These are phyloP conservation scores for Ancistrus triradiatus DNA, from an alignment of 2,113 vertebrate species.

Conservation along the genomic window DNA sequence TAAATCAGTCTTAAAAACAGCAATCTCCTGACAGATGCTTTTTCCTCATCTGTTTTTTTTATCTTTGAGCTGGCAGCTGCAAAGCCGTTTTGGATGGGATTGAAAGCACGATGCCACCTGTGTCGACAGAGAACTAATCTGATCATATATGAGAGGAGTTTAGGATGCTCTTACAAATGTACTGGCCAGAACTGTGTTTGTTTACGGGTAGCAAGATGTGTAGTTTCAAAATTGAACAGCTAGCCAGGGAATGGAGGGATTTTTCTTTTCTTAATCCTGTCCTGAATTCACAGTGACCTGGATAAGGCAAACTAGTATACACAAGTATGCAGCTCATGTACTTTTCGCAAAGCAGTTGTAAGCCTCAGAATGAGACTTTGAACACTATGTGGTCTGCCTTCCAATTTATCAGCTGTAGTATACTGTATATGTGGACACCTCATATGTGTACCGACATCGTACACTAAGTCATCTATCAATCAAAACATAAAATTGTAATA, in stretches of 20 bases:
- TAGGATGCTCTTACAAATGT: conserved; percentile 38
- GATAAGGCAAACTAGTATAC: neutral
- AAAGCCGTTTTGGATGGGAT: conserved; percentile 50
- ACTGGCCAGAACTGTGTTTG: conserved; percentile 30
- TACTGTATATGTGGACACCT: no score
- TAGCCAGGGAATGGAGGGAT: conserved; percentile 15
- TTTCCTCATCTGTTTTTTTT: conserved; percentile 37
- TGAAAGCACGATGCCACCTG: conserved; percentile 58
- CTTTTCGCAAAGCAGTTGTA: neutral
- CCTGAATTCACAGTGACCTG: conserved; percentile 32
- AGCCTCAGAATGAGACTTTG: no score
- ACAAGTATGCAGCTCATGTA: conserved; percentile 1
- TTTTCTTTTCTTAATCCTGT: conserved; percentile 22
- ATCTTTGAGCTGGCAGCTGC: conserved; percentile 41
- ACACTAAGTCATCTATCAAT: no score
- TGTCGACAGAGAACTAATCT: conserved; percentile 43
- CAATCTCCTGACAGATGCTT: conserved; percentile 64
- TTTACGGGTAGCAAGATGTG: conserved; percentile 21
- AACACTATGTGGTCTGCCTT: no score
- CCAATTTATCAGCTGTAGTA: no score
- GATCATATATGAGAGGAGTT: conserved; percentile 37
- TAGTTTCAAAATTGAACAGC: conserved; percentile 40
- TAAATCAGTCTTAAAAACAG: conserved; percentile 60
- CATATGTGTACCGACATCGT: no score
- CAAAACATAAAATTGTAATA: no score